A percentile compares a stretch with the other conserved stretches of the same genome.
These are phyloP conservation scores for Bugula neritina DNA, from an alignment of 2,888 invertebrate genomes.

Conservation along the genomic window DNA sequence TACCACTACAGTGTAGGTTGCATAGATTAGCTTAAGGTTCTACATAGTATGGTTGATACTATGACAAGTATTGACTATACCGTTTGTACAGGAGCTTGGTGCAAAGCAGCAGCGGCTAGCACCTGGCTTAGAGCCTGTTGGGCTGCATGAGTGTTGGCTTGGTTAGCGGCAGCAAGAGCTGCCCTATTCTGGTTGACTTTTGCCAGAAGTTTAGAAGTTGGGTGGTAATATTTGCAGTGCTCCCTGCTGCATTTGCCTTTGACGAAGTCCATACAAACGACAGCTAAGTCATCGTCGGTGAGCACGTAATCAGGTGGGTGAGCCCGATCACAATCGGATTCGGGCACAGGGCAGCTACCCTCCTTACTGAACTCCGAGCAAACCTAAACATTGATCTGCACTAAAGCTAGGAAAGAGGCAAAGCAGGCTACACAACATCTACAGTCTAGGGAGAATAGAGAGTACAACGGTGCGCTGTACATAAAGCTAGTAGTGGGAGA, in stretches of 20 bases:
- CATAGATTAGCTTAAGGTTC: no score
- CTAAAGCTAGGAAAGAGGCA: constrained; percentile 27
- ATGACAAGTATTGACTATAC: not conserved
- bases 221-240: constrained; percentile 99
- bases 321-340: constrained; percentile 97
- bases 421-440: constrained; percentile 26
- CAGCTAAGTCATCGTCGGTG: constrained; percentile 94
- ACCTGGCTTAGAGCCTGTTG: constrained; percentile 24
- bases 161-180: constrained; percentile 47
- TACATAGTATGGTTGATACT: no score
- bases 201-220: constrained; percentile 90
- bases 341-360: constrained; percentile 95
- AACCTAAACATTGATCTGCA: constrained; percentile 26
- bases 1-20: not conserved
- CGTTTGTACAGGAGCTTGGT: constrained; percentile 25
- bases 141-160: constrained; percentile 32
- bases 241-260: constrained; percentile 80
- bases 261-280: constrained; percentile 99
- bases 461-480: no score
- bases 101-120: constrained; percentile 21
- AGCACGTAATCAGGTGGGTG: constrained; percentile 91
- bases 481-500: not conserved
- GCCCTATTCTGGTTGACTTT: constrained; percentile 65
- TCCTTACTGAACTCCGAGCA: constrained; percentile 25
- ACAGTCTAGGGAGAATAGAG: not conserved